A percentile compares a stretch with the other conserved stretches of the same genome.
phyloP scores from a whole-genome alignment of 2,113 vertebrate genomes.

The Larimichthys polyactis region DNA sequence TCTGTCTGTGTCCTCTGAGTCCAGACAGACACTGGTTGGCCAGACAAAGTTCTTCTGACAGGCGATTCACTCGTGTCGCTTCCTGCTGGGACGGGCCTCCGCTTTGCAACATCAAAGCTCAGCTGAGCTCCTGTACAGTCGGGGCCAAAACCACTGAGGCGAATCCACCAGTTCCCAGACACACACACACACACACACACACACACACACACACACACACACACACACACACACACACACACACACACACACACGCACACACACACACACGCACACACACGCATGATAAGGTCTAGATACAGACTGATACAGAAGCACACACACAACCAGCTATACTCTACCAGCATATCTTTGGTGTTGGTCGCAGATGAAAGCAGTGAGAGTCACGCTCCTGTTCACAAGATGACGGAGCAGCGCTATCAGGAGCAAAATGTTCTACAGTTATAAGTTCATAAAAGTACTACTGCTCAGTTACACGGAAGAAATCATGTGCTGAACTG shows the following conservation, averaged over 20 bases:
- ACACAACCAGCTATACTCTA: slow-evolving; percentile 13
- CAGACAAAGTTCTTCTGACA: slow-evolving; percentile 35
- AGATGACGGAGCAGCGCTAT: slow-evolving; percentile 22
- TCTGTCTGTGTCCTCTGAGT: slow-evolving; percentile 24
- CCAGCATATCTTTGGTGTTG: slow-evolving; percentile 44
- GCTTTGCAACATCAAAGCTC: slow-evolving; percentile 53
- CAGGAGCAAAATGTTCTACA: slow-evolving; percentile 18
- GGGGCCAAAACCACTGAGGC: slow-evolving; percentile 24
- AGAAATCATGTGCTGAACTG: background rate
- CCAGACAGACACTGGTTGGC: slow-evolving; percentile 42
- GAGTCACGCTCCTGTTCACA: slow-evolving; percentile 37
- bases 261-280: slow-evolving; percentile 44
- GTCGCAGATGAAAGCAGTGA: slow-evolving; percentile 40
- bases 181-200: slow-evolving; percentile 18
- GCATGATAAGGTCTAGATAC: slow-evolving; percentile 27
- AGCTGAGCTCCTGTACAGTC: slow-evolving; percentile 15
- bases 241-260: slow-evolving; percentile 6
- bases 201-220: slow-evolving; percentile 29
- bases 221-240: slow-evolving; percentile 30
- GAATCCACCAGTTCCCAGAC: slow-evolving; percentile 28
- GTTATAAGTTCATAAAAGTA: too few species aligned
- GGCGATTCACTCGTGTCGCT: slow-evolving; percentile 19
- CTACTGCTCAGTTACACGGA: background rate
- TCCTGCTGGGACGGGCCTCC: slow-evolving; percentile 38
- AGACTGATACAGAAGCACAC: slow-evolving; percentile 47